Evolutionary conservation across 2,797 vertebrate genomes (phyloP).

Genomic region (Ataeniobius toweri): DNA sequence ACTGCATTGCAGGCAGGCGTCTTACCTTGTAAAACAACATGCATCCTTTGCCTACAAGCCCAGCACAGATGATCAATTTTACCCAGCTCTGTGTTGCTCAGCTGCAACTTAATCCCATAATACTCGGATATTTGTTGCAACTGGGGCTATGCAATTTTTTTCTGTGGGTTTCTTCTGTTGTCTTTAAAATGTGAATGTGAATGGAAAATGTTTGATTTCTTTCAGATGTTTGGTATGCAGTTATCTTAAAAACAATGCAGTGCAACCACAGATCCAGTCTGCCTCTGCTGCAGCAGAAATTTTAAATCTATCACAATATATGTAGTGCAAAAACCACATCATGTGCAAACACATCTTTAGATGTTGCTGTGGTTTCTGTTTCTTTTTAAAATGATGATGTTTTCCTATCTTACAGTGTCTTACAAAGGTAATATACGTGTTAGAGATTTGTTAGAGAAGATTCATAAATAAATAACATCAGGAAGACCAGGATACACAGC

Average conservation of each 20-base stretch:
- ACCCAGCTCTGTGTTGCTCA: constrained; percentile 60
- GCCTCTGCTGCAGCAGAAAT: constrained; percentile 24
- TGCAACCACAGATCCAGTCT: constrained; percentile 33
- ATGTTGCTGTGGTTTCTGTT: constrained; percentile 27
- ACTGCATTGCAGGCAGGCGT: constrained; percentile 73
- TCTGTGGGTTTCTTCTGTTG: constrained; percentile 39
- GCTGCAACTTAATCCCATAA: constrained; percentile 70
- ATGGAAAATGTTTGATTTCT: constrained; percentile 25
- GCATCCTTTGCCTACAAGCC: constrained; percentile 58
- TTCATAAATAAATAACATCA: not conserved
- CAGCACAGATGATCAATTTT: constrained; percentile 73
- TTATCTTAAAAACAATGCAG: constrained; percentile 29
- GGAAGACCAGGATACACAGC: not conserved
- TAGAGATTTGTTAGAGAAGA: not conserved
- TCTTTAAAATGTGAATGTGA: constrained; percentile 15
- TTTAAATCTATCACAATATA: constrained; percentile 20
- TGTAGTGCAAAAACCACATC: constrained; percentile 2
- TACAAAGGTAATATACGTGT: not conserved
- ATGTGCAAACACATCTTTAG: constrained; percentile 24
- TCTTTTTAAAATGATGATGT: not conserved
- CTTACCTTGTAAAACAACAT: constrained; percentile 73
- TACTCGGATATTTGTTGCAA: constrained; percentile 52
- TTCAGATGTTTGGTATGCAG: constrained; percentile 22
- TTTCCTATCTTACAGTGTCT: not conserved
- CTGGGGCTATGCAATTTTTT: constrained; percentile 39